phyloP scores from a whole-genome alignment of 1,140 invertebrate species.

The Chelonus insularis region DNA sequence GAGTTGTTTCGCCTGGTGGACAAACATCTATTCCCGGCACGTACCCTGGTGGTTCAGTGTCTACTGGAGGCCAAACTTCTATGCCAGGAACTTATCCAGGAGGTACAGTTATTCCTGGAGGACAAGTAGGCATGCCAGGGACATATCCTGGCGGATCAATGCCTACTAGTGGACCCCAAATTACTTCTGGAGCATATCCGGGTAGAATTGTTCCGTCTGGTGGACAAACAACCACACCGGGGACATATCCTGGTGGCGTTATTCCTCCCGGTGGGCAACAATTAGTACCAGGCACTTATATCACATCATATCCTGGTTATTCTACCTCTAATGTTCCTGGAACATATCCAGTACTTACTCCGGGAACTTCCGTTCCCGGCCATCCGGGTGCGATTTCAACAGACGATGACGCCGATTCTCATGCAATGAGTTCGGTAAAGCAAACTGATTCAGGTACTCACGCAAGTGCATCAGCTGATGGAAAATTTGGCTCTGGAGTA shows the following conservation, averaged over 20 bases:
- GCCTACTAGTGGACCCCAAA: conserved; percentile 12
- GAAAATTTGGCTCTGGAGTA: conserved; percentile 69
- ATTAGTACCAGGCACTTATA: too few relatives aligned
- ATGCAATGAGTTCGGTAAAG: conserved; percentile 72
- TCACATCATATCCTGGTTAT: conserved; percentile 18
- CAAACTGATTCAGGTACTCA: conserved; percentile 69
- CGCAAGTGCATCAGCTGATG: conserved; percentile 74
- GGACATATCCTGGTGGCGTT: conserved; percentile 12
- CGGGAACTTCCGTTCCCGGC: conserved; percentile 7
- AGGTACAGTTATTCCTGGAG: too few relatives aligned
- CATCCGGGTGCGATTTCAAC: not conserved
- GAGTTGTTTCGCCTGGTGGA: not conserved
- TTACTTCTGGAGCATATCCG: conserved; percentile 5
- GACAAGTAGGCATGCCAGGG: conserved; percentile 1
- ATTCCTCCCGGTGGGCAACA: not conserved
- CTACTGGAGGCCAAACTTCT: conserved; percentile 15
- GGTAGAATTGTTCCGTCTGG: not conserved
- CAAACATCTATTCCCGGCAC: conserved; percentile 19
- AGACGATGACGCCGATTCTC: conserved; percentile 69
- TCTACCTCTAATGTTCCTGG: conserved; percentile 10
- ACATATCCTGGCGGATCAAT: conserved; percentile 17
- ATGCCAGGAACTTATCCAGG: conserved; percentile 28
- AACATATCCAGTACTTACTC: conserved; percentile 4
- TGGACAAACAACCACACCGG: not conserved
- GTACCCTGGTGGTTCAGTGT: conserved; percentile 8